Conservation (phyloP, 64 coral and sea anemone species). For the Montipora capricornis region DNA sequence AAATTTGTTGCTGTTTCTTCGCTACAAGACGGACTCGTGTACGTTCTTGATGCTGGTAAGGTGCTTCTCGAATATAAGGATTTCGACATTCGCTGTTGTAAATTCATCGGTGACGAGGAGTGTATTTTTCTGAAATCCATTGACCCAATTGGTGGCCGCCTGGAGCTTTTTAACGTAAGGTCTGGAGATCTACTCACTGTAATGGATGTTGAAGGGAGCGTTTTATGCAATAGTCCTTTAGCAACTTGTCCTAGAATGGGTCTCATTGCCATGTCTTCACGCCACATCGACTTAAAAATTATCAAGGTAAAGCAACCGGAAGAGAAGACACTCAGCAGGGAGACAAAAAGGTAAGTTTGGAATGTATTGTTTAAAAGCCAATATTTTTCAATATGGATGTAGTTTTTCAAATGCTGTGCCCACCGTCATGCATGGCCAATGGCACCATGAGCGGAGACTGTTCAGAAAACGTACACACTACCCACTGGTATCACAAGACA, state of each 20-base stretch:
- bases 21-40: neutral
- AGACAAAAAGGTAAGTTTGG: too few species aligned
- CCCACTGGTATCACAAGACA: too few species aligned
- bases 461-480: too few species aligned
- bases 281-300: too few species aligned
- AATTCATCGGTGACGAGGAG: neutral
- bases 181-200: neutral
- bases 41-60: conserved; percentile 1
- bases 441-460: too few species aligned
- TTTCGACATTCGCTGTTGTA: neutral
- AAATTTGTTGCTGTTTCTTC: neutral
- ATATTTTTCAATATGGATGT: too few species aligned
- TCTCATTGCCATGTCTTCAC: neutral
- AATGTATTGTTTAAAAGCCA: too few species aligned
- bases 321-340: too few species aligned
- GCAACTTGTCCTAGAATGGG: neutral
- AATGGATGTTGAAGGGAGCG: neutral
- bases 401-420: too few species aligned
- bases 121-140: neutral
- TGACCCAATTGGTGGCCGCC: too few species aligned
- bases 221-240: neutral
- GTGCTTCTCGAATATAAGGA: neutral
- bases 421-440: too few species aligned
- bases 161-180: neutral
- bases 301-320: too few species aligned